phyloP scores from a whole-genome alignment of 2,113 vertebrate species.

The Nycticebus coucang region DNA sequence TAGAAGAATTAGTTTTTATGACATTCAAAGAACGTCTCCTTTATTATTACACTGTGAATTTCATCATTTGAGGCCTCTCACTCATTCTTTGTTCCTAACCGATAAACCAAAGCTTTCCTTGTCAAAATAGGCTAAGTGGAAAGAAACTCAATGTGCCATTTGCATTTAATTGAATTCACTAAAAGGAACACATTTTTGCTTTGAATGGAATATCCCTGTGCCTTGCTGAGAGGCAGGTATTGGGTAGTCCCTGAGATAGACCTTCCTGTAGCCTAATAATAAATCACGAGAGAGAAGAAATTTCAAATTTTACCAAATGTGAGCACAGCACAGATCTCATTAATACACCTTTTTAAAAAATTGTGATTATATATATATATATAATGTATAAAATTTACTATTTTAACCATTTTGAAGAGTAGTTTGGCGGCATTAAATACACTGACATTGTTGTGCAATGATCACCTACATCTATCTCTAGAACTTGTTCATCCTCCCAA shows the following conservation, averaged over 20 bases:
- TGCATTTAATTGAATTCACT: not conserved
- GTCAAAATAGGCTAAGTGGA: not conserved
- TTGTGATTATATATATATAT: not conserved
- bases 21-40: constrained; percentile 28
- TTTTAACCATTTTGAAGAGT: not conserved
- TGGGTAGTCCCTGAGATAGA: not conserved
- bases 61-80: not conserved
- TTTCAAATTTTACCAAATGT: not conserved
- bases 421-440: not conserved
- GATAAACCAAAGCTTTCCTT: not conserved
- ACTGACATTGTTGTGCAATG: not conserved
- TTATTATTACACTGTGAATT: not conserved
- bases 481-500: not conserved
- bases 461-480: not conserved
- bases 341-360: not conserved
- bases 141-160: not conserved
- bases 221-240: constrained; percentile 13
- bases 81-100: not conserved
- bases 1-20: not conserved
- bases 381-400: not conserved
- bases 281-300: constrained; percentile 1
- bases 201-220: not conserved
- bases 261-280: constrained; percentile 18
- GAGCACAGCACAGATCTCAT: not conserved
- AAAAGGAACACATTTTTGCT: constrained; percentile 13